phyloP scores from a whole-genome alignment of 2,113 vertebrate genomes.

The Jaculus jaculus region DNA sequence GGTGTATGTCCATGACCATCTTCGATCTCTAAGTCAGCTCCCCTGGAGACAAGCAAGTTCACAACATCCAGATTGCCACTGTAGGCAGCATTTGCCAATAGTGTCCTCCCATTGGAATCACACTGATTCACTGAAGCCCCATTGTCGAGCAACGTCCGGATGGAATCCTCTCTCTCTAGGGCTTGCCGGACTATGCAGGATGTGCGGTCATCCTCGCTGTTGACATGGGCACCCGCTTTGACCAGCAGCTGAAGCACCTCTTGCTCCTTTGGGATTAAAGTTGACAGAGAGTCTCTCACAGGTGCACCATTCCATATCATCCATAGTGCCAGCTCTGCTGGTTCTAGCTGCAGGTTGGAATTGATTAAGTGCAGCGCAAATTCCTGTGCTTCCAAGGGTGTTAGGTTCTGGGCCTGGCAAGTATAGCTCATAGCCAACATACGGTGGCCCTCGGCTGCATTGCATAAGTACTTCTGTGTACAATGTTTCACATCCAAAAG shows the following conservation, averaged over 20 bases:
- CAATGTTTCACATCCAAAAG: conserved; percentile 98
- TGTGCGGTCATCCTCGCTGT: conserved; percentile 93
- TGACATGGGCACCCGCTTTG: conserved; percentile 96
- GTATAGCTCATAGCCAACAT: conserved; percentile 99
- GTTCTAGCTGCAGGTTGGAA: conserved; percentile 95
- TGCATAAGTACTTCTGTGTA: conserved; percentile 98
- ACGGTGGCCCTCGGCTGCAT: conserved; percentile 95
- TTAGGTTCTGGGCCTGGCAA: conserved; percentile 94
- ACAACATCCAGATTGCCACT: conserved; percentile 97
- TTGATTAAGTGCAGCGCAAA: conserved; percentile 96
- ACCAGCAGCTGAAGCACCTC: conserved; percentile 96
- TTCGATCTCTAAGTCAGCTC: conserved; percentile 94
- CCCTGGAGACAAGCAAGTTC: conserved; percentile 93
- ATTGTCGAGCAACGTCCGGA: conserved; percentile 94
- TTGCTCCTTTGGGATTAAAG: conserved; percentile 94
- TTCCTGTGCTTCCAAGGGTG: conserved; percentile 94
- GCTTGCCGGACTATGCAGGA: conserved; percentile 96
- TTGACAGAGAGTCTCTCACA: conserved; percentile 94
- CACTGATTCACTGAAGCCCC: conserved; percentile 96
- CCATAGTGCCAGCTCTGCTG: conserved; percentile 95
- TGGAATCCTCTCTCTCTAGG: conserved; percentile 96
- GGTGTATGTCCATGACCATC: conserved; percentile 95
- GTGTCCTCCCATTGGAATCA: conserved; percentile 93
- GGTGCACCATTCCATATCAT: conserved; percentile 99
- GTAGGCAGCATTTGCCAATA: conserved; percentile 94